phyloP scores from a whole-genome alignment of 2,888 invertebrate genomes.

The Morpho achilles region DNA sequence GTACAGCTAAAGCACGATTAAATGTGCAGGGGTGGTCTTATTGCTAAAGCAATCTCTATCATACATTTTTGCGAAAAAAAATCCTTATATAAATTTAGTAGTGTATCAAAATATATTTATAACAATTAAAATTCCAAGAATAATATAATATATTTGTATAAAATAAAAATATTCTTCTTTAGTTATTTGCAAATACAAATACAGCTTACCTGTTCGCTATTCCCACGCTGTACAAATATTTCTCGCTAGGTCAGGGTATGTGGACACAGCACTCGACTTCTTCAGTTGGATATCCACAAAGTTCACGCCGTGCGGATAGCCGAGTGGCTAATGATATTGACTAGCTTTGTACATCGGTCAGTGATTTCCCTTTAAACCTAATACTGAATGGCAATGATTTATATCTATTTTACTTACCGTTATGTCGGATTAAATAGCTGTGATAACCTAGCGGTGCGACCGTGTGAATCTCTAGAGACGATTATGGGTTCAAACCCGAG shows the following conservation, averaged over 20 bases:
- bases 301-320: conserved; percentile 37
- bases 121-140: too few relatives aligned
- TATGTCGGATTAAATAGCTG: neutral
- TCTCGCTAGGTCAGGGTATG: conserved; percentile 34
- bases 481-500: too few relatives aligned
- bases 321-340: conserved; percentile 34
- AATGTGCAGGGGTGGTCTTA: too few relatives aligned
- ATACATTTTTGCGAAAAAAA: too few relatives aligned
- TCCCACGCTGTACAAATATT: conserved; percentile 30
- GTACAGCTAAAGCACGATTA: too few relatives aligned
- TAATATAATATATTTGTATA: too few relatives aligned
- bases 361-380: conserved; percentile 20
- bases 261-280: conserved; percentile 59
- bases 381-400: neutral
- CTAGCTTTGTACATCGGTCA: conserved; percentile 22
- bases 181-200: conserved; percentile 13
- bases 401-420: neutral
- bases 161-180: neutral
- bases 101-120: too few relatives aligned
- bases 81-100: too few relatives aligned
- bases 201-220: conserved; percentile 15
- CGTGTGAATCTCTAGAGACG: too few relatives aligned
- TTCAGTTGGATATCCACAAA: conserved; percentile 41
- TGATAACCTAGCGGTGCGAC: too few relatives aligned
- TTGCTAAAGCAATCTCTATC: too few relatives aligned